Evolutionary conservation across 64 coral and sea anemone species (phyloP).

Genomic region (Montipora cactus): DNA sequence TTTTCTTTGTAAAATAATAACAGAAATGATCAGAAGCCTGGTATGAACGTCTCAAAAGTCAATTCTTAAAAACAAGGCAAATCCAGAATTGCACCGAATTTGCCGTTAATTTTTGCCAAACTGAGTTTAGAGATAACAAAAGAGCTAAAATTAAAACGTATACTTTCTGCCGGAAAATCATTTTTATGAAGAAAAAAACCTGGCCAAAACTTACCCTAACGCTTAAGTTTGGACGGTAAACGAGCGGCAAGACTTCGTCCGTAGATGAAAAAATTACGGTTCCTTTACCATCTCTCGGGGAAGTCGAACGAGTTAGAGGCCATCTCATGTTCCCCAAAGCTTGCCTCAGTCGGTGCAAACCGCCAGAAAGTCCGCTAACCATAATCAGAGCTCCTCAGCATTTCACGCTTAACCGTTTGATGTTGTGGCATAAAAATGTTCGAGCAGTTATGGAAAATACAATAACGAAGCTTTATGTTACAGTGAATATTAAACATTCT

Average conservation of each 20-base stretch:
- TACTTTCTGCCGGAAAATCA: no score
- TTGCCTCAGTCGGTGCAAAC: slow-evolving; percentile 27
- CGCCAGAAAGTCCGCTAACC: background rate
- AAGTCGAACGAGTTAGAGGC: slow-evolving; percentile 27
- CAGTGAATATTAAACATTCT: background rate
- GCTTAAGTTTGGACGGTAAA: slow-evolving; percentile 57
- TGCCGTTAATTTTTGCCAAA: no score
- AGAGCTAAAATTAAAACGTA: no score
- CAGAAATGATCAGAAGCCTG: no score
- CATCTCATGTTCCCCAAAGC: background rate
- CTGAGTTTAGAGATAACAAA: no score
- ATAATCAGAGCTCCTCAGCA: slow-evolving; percentile 17
- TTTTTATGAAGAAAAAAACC: no score
- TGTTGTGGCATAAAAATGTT: background rate
- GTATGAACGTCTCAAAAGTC: background rate
- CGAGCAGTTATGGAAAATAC: background rate
- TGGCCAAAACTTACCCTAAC: slow-evolving; percentile 37
- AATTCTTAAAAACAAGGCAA: background rate
- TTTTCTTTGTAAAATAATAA: no score
- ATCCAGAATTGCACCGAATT: background rate
- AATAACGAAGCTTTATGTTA: background rate
- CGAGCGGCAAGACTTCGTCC: slow-evolving; percentile 27
- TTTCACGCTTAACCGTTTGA: background rate
- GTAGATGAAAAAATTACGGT: background rate
- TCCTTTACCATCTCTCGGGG: background rate